Conservation (phyloP, 1,140 invertebrate species). For the Harlomillsia oculata region DNA sequence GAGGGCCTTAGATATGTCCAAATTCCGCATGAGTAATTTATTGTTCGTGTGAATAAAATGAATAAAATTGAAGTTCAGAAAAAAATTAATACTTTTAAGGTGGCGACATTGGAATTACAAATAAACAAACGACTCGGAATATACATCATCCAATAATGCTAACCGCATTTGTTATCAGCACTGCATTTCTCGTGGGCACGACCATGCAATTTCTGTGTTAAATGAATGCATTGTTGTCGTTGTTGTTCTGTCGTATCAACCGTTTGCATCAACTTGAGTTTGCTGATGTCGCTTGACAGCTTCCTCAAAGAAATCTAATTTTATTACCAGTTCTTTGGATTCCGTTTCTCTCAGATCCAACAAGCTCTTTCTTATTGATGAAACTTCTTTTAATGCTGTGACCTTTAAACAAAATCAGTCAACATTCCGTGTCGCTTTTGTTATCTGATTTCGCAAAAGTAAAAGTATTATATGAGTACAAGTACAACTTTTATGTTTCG, state of each 20-base stretch:
- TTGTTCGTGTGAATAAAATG: no score
- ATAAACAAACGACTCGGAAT: no score
- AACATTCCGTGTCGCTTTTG: no score
- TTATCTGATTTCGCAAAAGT: neutral
- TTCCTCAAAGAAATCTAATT: slow-evolving; percentile 27
- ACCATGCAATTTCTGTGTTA: slow-evolving; percentile 10
- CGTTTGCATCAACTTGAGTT: neutral
- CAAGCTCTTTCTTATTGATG: slow-evolving; percentile 11
- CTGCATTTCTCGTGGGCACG: slow-evolving; percentile 14
- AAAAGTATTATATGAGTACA: neutral
- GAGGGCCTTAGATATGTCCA: no score
- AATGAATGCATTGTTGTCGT: slow-evolving; percentile 4
- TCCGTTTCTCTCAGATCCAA: slow-evolving; percentile 24
- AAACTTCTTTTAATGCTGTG: slow-evolving; percentile 13
- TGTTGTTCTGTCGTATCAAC: slow-evolving; percentile 14
- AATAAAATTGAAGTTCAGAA: no score
- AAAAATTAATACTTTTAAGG: no score
- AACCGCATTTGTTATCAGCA: slow-evolving; percentile 11
- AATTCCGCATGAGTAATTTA: no score
- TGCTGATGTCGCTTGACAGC: slow-evolving; percentile 6
- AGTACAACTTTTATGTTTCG: no score
- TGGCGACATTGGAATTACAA: no score
- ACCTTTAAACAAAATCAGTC: slow-evolving; percentile 5
- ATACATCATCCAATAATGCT: neutral
- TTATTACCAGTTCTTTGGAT: slow-evolving; percentile 19